Evolutionary conservation across 2,888 invertebrate species (phyloP), one percentile per base, ranked within the genome.

Genomic region (Monopis laevigella): DNA sequence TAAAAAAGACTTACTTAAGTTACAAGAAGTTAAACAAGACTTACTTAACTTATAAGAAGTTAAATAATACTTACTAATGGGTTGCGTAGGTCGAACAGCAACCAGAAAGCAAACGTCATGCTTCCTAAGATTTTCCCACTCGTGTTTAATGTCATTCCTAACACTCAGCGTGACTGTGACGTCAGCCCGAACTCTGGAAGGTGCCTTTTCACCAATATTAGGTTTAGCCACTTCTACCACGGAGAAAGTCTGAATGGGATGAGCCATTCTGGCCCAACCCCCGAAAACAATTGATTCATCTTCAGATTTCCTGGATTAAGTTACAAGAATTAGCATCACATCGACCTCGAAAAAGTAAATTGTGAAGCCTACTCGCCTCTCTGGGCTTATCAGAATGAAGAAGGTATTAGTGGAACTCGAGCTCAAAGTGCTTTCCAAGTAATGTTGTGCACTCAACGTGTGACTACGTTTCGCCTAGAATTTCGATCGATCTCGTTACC

Each of bases 241-340:
- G 2, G 92, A 91, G 70, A 99, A 98, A 45, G 89, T 88, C 6
- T 89, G 85, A 43, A 99, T 90, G 0, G 97, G 95, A 53, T 97
- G 90, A 0, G 98, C 98, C 98, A 99, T 99, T 46, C 98, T 84
- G 0, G 98, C 98, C 98, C 99, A 99, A 2, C 99, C 99, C 10
- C 97, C 97, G 74, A 96, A 99, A 55, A 92, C 90, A 1, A 90
- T 87, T 40, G 85, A 86, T 1, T 84, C 88, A 61, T 96, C 94
- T 81, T 97, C 98, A 1, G 95, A 82, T 63, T 86, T 85, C 92
- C 91, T 91, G 56, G n/a, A n/a, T n/a, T n/a, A n/a, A n/a, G n/a
- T n/a, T n/a, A n/a, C n/a, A n/a, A n/a, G n/a, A n/a, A n/a, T n/a
- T n/a, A n/a, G n/a, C n/a, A n/a, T n/a, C n/a, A n/a, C n/a, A n/a